Evolutionary conservation across 2,113 vertebrate genomes (phyloP).

Genomic region (Notarius lentiginosus): DNA sequence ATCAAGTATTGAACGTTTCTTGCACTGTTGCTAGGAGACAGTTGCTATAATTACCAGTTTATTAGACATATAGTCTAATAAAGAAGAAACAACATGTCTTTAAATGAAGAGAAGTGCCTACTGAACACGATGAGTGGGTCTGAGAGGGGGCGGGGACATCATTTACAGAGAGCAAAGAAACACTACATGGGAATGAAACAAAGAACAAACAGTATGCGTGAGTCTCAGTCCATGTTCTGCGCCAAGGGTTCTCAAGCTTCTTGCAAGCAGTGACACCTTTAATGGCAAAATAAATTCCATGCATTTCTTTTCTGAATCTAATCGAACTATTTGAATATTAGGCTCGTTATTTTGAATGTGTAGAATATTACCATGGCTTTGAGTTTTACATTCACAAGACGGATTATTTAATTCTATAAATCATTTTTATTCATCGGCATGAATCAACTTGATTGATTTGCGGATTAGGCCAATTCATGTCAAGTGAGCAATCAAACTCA

Average conservation of each 20-base stretch:
- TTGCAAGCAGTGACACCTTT: neutral
- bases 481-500: neutral
- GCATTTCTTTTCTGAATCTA: neutral
- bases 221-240: neutral
- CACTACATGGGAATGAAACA: neutral
- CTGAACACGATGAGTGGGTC: constrained; percentile 18
- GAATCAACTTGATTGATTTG: neutral
- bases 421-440: neutral
- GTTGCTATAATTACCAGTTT: constrained; percentile 69
- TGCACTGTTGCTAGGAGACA: constrained; percentile 77
- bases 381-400: neutral
- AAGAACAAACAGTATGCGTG: neutral
- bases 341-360: neutral
- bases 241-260: neutral
- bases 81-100: constrained; percentile 65
- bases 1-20: constrained; percentile 69
- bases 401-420: neutral
- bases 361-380: neutral
- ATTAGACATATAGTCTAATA: constrained; percentile 67
- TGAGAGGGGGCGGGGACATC: constrained; percentile 16
- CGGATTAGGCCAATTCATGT: neutral
- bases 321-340: neutral
- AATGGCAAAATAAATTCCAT: neutral
- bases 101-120: constrained; percentile 52
- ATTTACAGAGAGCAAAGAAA: constrained; percentile 6